These are phyloP conservation scores for Diprion similis DNA, from an alignment of 1,140 invertebrate species.

Conservation along the genomic window DNA sequence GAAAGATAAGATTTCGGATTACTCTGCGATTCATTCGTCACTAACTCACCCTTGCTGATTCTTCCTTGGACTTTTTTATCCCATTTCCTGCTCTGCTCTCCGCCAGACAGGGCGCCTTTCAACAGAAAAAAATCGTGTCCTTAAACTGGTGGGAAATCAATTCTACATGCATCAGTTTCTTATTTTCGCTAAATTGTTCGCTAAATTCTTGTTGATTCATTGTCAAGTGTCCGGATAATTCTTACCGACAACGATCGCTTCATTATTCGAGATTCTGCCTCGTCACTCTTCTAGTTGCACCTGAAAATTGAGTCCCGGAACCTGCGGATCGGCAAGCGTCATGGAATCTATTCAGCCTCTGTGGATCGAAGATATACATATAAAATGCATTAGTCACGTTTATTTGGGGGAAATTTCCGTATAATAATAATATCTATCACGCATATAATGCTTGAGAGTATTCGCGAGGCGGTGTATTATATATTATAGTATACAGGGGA, in stretches of 20 bases:
- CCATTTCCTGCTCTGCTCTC: constrained; percentile 26
- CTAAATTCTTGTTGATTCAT: neutral
- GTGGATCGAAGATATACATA: neutral
- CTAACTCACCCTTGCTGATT: neutral
- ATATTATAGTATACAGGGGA: no score
- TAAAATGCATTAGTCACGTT: neutral
- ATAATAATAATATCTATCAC: neutral
- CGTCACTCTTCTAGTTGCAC: neutral
- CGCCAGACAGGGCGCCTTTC: constrained; percentile 33
- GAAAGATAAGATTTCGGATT: neutral
- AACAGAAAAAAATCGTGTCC: constrained; percentile 18
- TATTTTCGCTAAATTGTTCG: constrained; percentile 9
- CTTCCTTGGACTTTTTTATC: neutral
- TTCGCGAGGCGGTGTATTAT: no score
- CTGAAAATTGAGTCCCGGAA: neutral
- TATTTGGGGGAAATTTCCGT: neutral
- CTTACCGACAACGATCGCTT: constrained; percentile 47
- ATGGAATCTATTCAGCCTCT: neutral
- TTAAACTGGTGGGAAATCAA: constrained; percentile 6
- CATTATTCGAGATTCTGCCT: constrained; percentile 28
- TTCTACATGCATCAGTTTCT: neutral
- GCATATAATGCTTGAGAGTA: no score
- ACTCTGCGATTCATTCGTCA: neutral
- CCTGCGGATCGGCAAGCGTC: neutral
- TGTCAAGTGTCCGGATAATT: neutral